phyloP scores from a whole-genome alignment of 2,797 vertebrate genomes.

The Sphenodon punctatus region DNA sequence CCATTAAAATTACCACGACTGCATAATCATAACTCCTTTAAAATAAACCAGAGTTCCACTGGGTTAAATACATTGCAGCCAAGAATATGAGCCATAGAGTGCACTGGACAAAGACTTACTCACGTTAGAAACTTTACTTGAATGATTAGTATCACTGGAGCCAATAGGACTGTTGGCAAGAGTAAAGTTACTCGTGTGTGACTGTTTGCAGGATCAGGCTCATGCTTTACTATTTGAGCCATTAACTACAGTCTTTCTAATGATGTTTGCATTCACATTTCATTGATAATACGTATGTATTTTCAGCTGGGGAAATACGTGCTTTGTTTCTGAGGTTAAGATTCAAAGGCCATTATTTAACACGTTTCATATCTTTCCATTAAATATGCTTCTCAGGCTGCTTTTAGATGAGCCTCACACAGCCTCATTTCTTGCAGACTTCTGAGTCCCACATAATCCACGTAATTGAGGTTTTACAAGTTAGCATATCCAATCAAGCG shows the following conservation, averaged over 20 bases:
- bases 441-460: no score
- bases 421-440: no score
- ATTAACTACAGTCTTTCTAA: neutral
- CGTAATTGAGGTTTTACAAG: no score
- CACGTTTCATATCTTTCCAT: neutral
- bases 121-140: accelerated
- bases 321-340: neutral
- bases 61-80: neutral
- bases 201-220: neutral
- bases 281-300: neutral
- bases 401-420: no score
- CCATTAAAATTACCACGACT: neutral
- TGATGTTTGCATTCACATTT: neutral
- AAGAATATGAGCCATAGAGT: neutral
- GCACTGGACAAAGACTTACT: neutral
- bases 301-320: neutral
- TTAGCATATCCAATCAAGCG: no score
- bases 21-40: neutral
- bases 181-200: no score
- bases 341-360: neutral
- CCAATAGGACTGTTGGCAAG: accelerated
- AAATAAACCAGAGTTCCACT: neutral
- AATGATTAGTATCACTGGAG: accelerated
- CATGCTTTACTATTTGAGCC: neutral
- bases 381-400: no score